phyloP scores from a whole-genome alignment of 1,140 invertebrate species.

The Drosophila rhopaloa region DNA sequence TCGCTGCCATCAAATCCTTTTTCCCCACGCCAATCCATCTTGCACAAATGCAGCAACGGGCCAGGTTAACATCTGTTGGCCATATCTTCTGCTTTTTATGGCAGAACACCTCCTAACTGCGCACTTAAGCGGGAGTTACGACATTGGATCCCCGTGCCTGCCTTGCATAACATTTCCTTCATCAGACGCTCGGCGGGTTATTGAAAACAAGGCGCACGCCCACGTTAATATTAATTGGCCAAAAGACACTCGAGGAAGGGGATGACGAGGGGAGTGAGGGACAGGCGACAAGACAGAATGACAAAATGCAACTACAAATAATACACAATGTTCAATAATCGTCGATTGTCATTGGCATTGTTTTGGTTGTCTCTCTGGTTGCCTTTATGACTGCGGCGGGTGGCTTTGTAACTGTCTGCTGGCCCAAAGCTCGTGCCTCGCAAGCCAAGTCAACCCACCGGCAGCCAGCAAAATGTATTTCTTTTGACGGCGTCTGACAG shows the following conservation, averaged over 20 bases:
- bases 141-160: slow-evolving; percentile 57
- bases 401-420: slow-evolving; percentile 29
- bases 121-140: slow-evolving; percentile 58
- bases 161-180: slow-evolving; percentile 79
- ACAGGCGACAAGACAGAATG: slow-evolving; percentile 74
- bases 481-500: slow-evolving; percentile 80
- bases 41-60: not conserved
- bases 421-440: slow-evolving; percentile 62
- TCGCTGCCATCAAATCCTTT: slow-evolving; percentile 39
- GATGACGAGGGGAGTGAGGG: not conserved
- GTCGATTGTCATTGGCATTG: slow-evolving; percentile 74
- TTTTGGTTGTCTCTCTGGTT: slow-evolving; percentile 37
- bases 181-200: slow-evolving; percentile 52
- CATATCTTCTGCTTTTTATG: slow-evolving; percentile 41
- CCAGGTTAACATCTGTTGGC: slow-evolving; percentile 26
- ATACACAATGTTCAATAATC: slow-evolving; percentile 70
- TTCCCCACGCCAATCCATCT: slow-evolving; percentile 36
- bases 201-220: slow-evolving; percentile 56
- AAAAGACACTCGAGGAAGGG: not conserved
- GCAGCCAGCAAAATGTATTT: slow-evolving; percentile 48
- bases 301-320: slow-evolving; percentile 75
- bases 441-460: slow-evolving; percentile 61
- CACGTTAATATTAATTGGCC: slow-evolving; percentile 78
- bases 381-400: slow-evolving; percentile 34
- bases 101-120: slow-evolving; percentile 51